A percentile compares a stretch with the other conserved stretches of the same genome.
Evolutionary conservation across 2,797 vertebrate genomes (phyloP).

Genomic region (Sebastes vulpes): DNA sequence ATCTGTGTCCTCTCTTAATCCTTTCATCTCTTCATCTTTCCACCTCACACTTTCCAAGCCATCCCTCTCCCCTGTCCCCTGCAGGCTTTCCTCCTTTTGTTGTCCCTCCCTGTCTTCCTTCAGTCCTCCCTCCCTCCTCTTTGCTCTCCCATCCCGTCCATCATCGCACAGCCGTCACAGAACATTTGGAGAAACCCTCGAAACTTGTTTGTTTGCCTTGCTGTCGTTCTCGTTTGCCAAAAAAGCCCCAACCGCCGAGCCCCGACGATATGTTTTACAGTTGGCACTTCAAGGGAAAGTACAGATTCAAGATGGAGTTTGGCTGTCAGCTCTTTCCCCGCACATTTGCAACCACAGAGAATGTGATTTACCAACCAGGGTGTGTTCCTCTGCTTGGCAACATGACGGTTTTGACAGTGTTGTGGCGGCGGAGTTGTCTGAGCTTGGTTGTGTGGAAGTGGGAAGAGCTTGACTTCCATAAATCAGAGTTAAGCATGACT

Average conservation of each 20-base stretch:
- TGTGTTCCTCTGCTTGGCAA: constrained; percentile 26
- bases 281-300: constrained; percentile 32
- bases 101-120: constrained; percentile 19
- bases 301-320: constrained; percentile 31
- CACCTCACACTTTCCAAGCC: constrained; percentile 22
- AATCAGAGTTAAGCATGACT: constrained; percentile 24
- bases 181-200: constrained; percentile 47
- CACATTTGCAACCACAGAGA: constrained; percentile 44
- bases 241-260: constrained; percentile 33
- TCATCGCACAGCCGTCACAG: constrained; percentile 22
- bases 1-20: constrained; percentile 18
- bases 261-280: constrained; percentile 44
- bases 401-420: constrained; percentile 37
- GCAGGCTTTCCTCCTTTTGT: constrained; percentile 5
- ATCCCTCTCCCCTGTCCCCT: constrained; percentile 17
- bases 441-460: constrained; percentile 23
- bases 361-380: constrained; percentile 49
- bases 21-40: constrained; percentile 9
- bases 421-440: constrained; percentile 45
- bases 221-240: constrained; percentile 37
- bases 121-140: neutral
- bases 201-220: constrained; percentile 63
- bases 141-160: constrained; percentile 7
- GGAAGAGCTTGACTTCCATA: constrained; percentile 18
- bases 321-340: constrained; percentile 34